Evolutionary conservation across 2,797 vertebrate species (phyloP).

Genomic region (Scolopax rusticola): DNA sequence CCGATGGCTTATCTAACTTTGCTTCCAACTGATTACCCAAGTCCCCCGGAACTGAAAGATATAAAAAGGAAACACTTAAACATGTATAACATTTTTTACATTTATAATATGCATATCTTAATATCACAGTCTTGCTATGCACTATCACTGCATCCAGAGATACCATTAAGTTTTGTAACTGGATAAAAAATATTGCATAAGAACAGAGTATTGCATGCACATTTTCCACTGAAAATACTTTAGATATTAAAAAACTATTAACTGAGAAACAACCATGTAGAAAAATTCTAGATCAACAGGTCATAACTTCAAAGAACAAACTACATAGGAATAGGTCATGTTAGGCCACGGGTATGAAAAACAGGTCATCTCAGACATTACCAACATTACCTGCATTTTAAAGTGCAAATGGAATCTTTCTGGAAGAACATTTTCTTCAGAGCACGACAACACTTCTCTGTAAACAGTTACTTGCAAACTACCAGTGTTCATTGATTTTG

Average conservation of each 20-base stretch:
- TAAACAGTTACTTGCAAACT: background rate
- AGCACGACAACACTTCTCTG: background rate
- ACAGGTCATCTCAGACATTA: background rate
- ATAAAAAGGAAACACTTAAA: background rate
- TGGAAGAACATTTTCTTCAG: background rate
- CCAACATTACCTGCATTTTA: background rate
- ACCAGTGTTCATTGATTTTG: background rate
- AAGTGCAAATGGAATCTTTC: background rate
- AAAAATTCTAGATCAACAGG: background rate
- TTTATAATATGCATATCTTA: background rate
- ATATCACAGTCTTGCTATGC: background rate
- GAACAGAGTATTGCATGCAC: background rate
- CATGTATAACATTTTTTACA: background rate
- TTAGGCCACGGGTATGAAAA: background rate
- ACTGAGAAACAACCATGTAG: background rate
- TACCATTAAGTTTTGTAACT: background rate
- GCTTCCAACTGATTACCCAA: conserved; percentile 98
- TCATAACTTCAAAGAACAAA: background rate
- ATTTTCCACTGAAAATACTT: background rate
- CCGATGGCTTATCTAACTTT: conserved; percentile 93
- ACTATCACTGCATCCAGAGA: background rate
- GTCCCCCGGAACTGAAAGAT: conserved; percentile 91
- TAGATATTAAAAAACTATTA: background rate
- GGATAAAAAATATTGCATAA: background rate
- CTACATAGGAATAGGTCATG: background rate